Evolutionary conservation across 2,888 invertebrate genomes (phyloP).

Genomic region (Tricholauxania praeusta): DNA sequence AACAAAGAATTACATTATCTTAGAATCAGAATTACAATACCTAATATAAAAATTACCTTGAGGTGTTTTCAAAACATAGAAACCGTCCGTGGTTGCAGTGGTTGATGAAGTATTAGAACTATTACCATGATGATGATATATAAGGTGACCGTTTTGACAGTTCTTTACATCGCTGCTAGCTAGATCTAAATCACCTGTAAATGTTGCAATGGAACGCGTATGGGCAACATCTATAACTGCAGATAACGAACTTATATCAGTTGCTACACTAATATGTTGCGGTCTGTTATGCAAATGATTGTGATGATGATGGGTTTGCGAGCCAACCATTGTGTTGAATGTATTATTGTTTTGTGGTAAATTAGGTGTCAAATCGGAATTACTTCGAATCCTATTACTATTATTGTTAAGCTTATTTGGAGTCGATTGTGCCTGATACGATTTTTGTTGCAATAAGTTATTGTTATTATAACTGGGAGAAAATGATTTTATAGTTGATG

Average conservation of each 20-base stretch:
- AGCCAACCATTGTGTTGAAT: slow-evolving; percentile 54
- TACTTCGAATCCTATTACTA: slow-evolving; percentile 13
- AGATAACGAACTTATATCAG: slow-evolving; percentile 28
- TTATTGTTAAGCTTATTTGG: slow-evolving; percentile 27
- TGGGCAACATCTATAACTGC: slow-evolving; percentile 38
- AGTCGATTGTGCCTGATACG: not conserved
- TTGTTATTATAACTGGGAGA: slow-evolving; percentile 18
- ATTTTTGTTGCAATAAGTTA: slow-evolving; percentile 20
- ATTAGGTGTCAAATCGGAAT: slow-evolving; percentile 20
- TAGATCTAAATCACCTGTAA: slow-evolving; percentile 40
- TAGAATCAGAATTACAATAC: no score
- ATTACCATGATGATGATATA: slow-evolving; percentile 20
- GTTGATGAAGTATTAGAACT: slow-evolving; percentile 33
- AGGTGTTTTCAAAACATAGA: slow-evolving; percentile 40
- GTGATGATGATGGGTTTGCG: slow-evolving; percentile 45
- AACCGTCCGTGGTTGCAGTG: slow-evolving; percentile 39
- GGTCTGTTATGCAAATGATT: slow-evolving; percentile 36
- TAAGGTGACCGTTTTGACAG: slow-evolving; percentile 12
- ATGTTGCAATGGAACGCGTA: slow-evolving; percentile 32
- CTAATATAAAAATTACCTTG: slow-evolving; percentile 43
- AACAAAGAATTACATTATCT: no score
- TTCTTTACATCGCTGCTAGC: slow-evolving; percentile 38
- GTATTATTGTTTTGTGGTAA: slow-evolving; percentile 42
- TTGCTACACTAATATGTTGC: slow-evolving; percentile 17
- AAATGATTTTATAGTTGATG: not conserved